phyloP scores from a whole-genome alignment of 2,797 vertebrate genomes.

The Pelobates cultripes region DNA sequence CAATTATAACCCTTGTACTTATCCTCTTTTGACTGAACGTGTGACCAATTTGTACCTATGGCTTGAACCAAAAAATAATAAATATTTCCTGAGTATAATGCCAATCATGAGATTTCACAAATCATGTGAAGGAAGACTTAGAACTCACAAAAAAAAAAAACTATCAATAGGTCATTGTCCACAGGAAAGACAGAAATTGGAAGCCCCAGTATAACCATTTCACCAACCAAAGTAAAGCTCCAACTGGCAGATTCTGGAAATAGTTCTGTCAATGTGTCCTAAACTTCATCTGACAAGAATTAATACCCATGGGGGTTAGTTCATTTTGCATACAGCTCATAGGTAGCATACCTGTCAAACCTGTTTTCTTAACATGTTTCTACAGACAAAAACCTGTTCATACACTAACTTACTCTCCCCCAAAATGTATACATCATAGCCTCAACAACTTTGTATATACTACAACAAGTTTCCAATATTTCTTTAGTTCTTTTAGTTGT shows the following conservation, averaged over 20 bases:
- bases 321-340: neutral
- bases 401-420: neutral
- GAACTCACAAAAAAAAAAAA: neutral
- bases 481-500: too few relatives aligned
- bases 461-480: too few relatives aligned
- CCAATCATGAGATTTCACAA: constrained; percentile 44
- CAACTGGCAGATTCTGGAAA: too few relatives aligned
- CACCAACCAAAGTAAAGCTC: too few relatives aligned
- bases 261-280: too few relatives aligned
- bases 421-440: too few relatives aligned
- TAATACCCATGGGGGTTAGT: neutral
- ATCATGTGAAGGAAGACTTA: constrained; percentile 40
- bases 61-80: too few relatives aligned
- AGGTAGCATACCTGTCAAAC: neutral
- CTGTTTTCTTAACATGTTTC: neutral
- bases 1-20: too few relatives aligned
- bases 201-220: neutral
- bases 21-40: too few relatives aligned
- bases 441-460: too few relatives aligned
- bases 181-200: neutral
- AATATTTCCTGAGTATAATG: constrained; percentile 14
- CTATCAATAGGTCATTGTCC: neutral
- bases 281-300: neutral
- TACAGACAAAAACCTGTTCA: neutral
- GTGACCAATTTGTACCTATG: too few relatives aligned